phyloP scores from a whole-genome alignment of 2,113 vertebrate species.

The Pongo abelii region DNA sequence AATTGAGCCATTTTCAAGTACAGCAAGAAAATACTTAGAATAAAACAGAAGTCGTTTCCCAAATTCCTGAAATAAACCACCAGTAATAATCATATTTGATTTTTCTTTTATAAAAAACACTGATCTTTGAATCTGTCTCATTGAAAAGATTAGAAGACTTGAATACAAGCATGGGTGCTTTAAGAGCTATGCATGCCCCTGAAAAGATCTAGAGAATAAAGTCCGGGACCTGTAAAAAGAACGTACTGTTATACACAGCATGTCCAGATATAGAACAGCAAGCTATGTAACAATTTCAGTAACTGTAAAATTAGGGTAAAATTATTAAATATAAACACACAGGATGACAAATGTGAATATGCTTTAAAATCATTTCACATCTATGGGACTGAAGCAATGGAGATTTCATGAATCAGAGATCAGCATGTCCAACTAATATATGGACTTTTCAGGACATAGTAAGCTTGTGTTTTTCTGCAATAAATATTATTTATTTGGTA shows the following conservation, averaged over 20 bases:
- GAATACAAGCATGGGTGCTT: background rate
- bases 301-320: background rate
- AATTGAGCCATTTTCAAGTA: background rate
- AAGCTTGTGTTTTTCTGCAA: background rate
- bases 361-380: background rate
- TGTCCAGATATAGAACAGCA: background rate
- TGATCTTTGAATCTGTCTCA: background rate
- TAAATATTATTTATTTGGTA: slow-evolving; percentile 7
- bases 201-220: background rate
- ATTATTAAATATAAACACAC: background rate
- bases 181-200: background rate
- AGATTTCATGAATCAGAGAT: background rate
- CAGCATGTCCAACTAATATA: background rate
- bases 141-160: background rate
- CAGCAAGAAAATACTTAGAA: background rate
- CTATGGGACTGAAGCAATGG: background rate
- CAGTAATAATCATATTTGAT: background rate
- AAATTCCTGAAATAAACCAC: background rate
- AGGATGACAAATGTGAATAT: background rate
- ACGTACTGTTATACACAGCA: background rate
- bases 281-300: background rate
- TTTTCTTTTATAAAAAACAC: background rate
- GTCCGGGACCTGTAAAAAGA: background rate
- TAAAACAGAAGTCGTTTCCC: background rate
- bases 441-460: background rate